phyloP scores from a whole-genome alignment of 2,797 vertebrate species.

The Oceanodroma leucorhoa region DNA sequence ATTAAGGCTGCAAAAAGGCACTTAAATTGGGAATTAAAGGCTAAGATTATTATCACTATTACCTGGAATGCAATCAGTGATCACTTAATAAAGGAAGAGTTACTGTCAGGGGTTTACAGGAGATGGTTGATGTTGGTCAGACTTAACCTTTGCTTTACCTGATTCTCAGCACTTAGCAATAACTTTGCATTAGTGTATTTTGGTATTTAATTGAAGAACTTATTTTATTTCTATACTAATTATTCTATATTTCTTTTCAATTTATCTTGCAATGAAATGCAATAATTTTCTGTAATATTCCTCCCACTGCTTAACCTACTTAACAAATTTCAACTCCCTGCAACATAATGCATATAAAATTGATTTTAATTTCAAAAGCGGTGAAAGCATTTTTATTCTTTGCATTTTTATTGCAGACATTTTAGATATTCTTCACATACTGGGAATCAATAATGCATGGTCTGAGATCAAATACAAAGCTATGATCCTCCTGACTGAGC shows the following conservation, averaged over 20 bases:
- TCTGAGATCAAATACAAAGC: constrained; percentile 28
- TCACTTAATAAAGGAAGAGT: neutral
- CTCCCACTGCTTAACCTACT: constrained; percentile 35
- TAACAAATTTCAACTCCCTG: constrained; percentile 9
- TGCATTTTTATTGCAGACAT: constrained; percentile 29
- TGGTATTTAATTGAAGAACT: neutral
- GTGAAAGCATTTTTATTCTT: neutral
- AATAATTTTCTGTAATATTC: constrained; percentile 18
- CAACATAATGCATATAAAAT: constrained; percentile 17
- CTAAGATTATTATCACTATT: neutral
- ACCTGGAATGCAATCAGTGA: neutral
- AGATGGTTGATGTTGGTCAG: neutral
- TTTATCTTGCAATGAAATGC: neutral
- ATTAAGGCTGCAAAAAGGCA: neutral
- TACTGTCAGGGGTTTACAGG: neutral
- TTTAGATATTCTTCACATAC: constrained; percentile 16
- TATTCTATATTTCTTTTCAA: neutral
- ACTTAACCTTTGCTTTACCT: neutral
- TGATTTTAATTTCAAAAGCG: constrained; percentile 47
- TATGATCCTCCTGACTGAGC: neutral
- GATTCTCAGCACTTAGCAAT: neutral
- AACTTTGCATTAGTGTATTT: neutral
- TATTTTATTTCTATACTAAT: neutral
- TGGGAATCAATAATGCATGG: constrained; percentile 47
- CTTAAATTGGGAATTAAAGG: neutral